Evolutionary conservation across 2,888 invertebrate genomes (phyloP), one percentile per base, ranked within the genome.

Genomic region (Drosophila mettleri): DNA sequence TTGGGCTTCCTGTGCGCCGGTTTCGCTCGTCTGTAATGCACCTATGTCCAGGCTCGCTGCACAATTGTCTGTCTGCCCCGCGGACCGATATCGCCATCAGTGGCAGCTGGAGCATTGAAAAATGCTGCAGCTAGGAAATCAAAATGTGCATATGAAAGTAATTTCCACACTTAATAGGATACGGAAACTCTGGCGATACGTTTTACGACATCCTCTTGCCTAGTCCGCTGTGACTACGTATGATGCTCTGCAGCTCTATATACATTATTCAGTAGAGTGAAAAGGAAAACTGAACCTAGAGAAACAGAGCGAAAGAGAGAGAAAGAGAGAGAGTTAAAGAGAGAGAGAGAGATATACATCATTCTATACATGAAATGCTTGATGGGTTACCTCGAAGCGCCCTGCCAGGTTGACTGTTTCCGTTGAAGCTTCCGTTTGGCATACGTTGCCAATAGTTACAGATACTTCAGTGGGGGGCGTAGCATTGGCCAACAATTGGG

Each of bases 111-210:
- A 60, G 65, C 34, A 70, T 54, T 62, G 74, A 54, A 71, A 75
- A 63, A 58, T 54, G 59, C 54, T 79, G 80, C 69, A 79, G 51
- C 79, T 77, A 86, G 83, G 77, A 87, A 83, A 85, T 85, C 80
- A 88, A 86, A 85, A 85, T 88, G 83, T 86, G 85, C 86, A 87
- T 85, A 86, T 85, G 88, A 87, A 82, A 80, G 85, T 85, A 73
- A 85, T 85, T 87, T 85, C 86, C 88, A 83, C 86, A 80, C 80
- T 80, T 85, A 85, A 85, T 85, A 74, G 85, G 83, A 85, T 88
- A 80, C 88, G 88, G 85, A 85, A 85, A 74, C 80, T 78, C 75
- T 59, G 73, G 77, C 80, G 78, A 82, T 86, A 86, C 80, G 83
- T 77, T 85, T 84, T 87, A 86, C 78, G 73, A 83, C 86, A 85